phyloP scores from a whole-genome alignment of 2,113 vertebrate species.

The Thalassoma bifasciatum region DNA sequence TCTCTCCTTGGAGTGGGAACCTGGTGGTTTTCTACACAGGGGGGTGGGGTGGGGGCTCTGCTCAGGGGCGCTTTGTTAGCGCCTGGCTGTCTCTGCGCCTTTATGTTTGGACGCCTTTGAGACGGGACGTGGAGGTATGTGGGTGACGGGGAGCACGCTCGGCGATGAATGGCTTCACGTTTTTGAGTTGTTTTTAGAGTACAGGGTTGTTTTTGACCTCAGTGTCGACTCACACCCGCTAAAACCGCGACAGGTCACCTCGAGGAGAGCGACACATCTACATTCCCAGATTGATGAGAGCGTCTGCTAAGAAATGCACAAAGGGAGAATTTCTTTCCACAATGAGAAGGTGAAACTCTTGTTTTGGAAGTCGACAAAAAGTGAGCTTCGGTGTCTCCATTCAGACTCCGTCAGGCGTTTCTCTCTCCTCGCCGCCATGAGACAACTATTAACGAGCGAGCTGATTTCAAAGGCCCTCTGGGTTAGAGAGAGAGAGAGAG shows the following conservation, averaged over 20 bases:
- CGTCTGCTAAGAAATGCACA: slow-evolving; percentile 24
- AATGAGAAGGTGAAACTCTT: slow-evolving; percentile 53
- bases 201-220: slow-evolving; percentile 45
- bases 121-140: slow-evolving; percentile 66
- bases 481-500: slow-evolving; percentile 52
- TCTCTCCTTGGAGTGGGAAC: slow-evolving; percentile 17
- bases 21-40: slow-evolving; percentile 59
- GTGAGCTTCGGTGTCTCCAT: slow-evolving; percentile 55
- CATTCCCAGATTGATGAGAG: no score
- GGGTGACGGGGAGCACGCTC: slow-evolving; percentile 45
- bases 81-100: slow-evolving; percentile 53
- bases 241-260: slow-evolving; percentile 11
- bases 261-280: slow-evolving; percentile 24
- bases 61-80: slow-evolving; percentile 55
- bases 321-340: slow-evolving; percentile 3
- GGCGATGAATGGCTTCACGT: slow-evolving; percentile 51
- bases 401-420: slow-evolving; percentile 44
- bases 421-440: slow-evolving; percentile 42
- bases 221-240: background rate
- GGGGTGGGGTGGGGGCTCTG: slow-evolving; percentile 45
- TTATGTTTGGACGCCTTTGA: slow-evolving; percentile 66
- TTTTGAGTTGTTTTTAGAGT: slow-evolving; percentile 53
- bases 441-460: slow-evolving; percentile 67
- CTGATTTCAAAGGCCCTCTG: slow-evolving; percentile 66
- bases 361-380: slow-evolving; percentile 47